Conservation (phyloP, 2,888 invertebrate species). For the Pyrochroa serraticornis region DNA sequence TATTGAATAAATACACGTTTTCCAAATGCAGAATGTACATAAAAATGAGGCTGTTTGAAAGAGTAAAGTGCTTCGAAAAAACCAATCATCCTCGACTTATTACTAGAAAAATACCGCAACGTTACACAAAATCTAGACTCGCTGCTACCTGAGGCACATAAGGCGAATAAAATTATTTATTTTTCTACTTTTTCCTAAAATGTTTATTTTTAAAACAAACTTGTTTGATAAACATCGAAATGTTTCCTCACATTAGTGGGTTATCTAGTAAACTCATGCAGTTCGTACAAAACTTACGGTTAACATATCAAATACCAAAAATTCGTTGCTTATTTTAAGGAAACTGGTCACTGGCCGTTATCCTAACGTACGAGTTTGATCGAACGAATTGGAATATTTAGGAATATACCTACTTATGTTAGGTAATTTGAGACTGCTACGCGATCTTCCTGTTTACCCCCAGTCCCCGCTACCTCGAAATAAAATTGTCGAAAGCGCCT, state of each 20-base stretch:
- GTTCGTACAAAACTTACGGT: no score
- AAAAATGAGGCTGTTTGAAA: conserved; percentile 8
- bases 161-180: conserved; percentile 9
- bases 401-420: neutral
- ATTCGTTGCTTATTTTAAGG: no score
- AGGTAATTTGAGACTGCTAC: no score
- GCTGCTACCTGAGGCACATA: conserved; percentile 22
- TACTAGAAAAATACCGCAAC: conserved; percentile 14
- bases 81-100: conserved; percentile 5
- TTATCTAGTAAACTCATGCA: no score
- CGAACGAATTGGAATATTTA: conserved; percentile 11
- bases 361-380: no score
- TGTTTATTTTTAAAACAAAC: conserved; percentile 1
- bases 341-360: conserved; percentile 6
- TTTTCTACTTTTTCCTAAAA: neutral
- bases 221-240: conserved; percentile 5
- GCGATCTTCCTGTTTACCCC: neutral
- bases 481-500: conserved; percentile 3
- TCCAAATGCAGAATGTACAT: conserved; percentile 23
- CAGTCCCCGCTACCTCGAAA: neutral
- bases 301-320: no score
- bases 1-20: conserved; percentile 13
- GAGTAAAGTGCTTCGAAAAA: conserved; percentile 1
- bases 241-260: neutral
- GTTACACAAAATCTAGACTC: conserved; percentile 9